Percentiles rank a stretch among this genome's conserved stretches.
These are phyloP conservation scores for Trissolcus brochymenae DNA, from an alignment of 2,888 invertebrate species.

Conservation along the genomic window DNA sequence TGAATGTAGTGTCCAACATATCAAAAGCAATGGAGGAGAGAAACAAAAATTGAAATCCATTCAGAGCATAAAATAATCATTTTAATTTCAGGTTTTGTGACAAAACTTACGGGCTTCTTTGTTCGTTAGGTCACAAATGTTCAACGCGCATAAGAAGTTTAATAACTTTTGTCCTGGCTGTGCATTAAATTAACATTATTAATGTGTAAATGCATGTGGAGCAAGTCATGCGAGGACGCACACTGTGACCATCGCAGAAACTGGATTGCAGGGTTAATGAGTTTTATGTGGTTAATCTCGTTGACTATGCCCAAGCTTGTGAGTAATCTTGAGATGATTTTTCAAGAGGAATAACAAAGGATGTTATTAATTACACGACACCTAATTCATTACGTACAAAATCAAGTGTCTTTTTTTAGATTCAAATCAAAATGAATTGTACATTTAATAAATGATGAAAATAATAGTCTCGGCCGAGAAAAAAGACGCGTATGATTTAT, in stretches of 20 bases:
- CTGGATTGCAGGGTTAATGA: slow-evolving; percentile 56
- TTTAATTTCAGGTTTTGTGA: slow-evolving; percentile 4
- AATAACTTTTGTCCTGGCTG: slow-evolving; percentile 43
- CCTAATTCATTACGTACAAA: too few species aligned
- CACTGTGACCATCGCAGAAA: slow-evolving; percentile 55
- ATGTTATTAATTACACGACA: slow-evolving; percentile 9
- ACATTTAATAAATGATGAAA: too few species aligned
- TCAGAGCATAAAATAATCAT: background rate
- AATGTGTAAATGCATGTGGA: slow-evolving; percentile 54
- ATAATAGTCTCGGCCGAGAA: too few species aligned
- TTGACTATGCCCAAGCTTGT: slow-evolving; percentile 33
- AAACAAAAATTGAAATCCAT: background rate
- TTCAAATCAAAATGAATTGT: too few species aligned
- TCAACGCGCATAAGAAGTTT: slow-evolving; percentile 12
- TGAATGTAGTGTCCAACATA: too few species aligned
- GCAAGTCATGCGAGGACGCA: slow-evolving; percentile 55
- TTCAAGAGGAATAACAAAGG: slow-evolving; percentile 17
- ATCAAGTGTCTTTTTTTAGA: too few species aligned
- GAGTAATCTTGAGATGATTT: slow-evolving; percentile 36
- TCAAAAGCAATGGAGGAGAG: too few species aligned
- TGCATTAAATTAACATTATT: slow-evolving; percentile 42
- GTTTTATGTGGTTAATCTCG: slow-evolving; percentile 52
- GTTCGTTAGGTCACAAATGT: slow-evolving; percentile 3
- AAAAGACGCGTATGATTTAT: too few species aligned
- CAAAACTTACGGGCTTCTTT: background rate